Conservation (phyloP, 2,113 vertebrate genomes). For the Ceuthmochares aereus region DNA sequence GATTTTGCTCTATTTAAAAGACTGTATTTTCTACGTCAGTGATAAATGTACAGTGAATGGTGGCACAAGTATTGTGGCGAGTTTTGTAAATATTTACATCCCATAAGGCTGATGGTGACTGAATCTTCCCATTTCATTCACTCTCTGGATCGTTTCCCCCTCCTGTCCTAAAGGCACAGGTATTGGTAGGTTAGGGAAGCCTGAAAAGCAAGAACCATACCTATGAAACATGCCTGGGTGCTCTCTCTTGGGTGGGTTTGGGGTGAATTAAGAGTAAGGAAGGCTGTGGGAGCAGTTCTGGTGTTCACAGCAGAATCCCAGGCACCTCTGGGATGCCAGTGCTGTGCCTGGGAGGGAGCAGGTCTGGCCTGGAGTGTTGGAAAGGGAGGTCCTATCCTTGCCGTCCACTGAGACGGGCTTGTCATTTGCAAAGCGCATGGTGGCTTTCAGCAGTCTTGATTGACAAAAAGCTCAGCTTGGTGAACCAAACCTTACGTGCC, state of each 20-base stretch:
- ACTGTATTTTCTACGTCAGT: accelerated
- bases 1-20: neutral
- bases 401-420: accelerated
- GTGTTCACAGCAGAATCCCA: neutral
- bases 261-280: neutral
- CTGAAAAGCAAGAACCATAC: neutral
- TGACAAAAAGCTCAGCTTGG: neutral
- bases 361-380: accelerated
- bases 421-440: accelerated
- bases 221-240: accelerated
- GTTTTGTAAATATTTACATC: neutral
- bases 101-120: accelerated
- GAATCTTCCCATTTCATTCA: neutral
- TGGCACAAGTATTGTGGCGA: neutral
- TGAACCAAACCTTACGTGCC: neutral
- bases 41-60: neutral
- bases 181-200: neutral
- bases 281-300: neutral
- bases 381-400: neutral
- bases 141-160: accelerated
- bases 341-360: neutral
- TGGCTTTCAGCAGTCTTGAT: neutral
- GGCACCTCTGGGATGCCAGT: neutral
- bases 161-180: neutral
- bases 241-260: no score